Conservation (phyloP, 2,113 vertebrate genomes). For the Electrona antarctica region DNA sequence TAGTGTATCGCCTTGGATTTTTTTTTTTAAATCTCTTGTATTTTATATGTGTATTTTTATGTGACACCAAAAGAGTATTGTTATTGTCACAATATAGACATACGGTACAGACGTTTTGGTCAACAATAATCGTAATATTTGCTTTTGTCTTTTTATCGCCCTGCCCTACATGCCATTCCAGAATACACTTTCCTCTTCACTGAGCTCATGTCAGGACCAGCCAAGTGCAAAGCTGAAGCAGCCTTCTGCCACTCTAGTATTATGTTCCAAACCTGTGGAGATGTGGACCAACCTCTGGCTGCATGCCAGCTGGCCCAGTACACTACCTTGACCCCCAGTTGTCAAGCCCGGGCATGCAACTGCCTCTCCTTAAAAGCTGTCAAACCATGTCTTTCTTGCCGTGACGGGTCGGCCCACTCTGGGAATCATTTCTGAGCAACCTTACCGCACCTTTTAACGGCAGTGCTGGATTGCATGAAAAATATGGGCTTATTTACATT, state of each 20-base stretch:
- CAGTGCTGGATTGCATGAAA: background rate
- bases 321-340: conserved; percentile 47
- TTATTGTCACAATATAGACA: too few relatives aligned
- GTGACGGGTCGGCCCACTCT: conserved; percentile 8
- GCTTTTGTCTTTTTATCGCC: too few relatives aligned
- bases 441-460: background rate
- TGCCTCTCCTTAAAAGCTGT: conserved; percentile 14
- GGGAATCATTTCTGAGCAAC: background rate
- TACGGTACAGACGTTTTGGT: too few relatives aligned
- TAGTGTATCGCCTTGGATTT: too few relatives aligned
- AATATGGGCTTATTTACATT: background rate
- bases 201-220: conserved; percentile 28
- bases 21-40: too few relatives aligned
- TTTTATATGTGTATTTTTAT: too few relatives aligned
- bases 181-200: conserved; percentile 19
- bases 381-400: conserved; percentile 14
- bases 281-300: background rate
- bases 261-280: background rate
- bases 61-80: too few relatives aligned
- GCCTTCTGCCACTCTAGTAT: background rate
- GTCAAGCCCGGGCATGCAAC: conserved; percentile 52
- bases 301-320: background rate
- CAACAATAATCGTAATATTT: too few relatives aligned
- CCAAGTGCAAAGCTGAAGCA: conserved; percentile 13
- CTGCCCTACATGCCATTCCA: background rate